Evolutionary conservation across 2,113 vertebrate species (phyloP).

Genomic region (Ceyx cyanopectus): DNA sequence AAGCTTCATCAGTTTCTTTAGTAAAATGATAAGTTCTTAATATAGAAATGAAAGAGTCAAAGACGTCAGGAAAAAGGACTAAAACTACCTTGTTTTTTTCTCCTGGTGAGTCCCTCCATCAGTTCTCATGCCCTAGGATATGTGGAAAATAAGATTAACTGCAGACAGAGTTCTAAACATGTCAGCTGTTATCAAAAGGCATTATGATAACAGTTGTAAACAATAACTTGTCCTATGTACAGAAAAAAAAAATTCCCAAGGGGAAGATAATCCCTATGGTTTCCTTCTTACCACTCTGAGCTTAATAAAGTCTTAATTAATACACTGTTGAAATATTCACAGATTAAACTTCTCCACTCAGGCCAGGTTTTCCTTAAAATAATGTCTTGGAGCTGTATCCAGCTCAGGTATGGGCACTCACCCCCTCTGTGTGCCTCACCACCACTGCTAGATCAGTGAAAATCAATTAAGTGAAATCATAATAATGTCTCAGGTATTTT

Average conservation of each 20-base stretch:
- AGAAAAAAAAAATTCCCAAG: background rate
- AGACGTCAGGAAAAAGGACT: background rate
- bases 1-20: background rate
- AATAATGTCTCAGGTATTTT: background rate
- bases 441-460: background rate
- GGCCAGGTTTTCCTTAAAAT: background rate
- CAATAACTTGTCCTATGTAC: background rate
- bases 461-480: background rate
- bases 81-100: background rate
- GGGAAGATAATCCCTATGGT: background rate
- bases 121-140: background rate
- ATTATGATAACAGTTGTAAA: background rate
- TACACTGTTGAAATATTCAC: background rate
- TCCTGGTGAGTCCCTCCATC: background rate
- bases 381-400: background rate
- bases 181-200: background rate
- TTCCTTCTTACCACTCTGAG: background rate
- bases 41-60: background rate
- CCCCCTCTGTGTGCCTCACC: rapidly evolving
- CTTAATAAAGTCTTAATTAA: background rate
- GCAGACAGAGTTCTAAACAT: background rate
- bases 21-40: background rate
- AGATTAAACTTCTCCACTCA: background rate
- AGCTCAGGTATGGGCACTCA: background rate
- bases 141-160: background rate